Conservation (phyloP, 2,113 vertebrate species). For the Anthoscopus minutus region DNA sequence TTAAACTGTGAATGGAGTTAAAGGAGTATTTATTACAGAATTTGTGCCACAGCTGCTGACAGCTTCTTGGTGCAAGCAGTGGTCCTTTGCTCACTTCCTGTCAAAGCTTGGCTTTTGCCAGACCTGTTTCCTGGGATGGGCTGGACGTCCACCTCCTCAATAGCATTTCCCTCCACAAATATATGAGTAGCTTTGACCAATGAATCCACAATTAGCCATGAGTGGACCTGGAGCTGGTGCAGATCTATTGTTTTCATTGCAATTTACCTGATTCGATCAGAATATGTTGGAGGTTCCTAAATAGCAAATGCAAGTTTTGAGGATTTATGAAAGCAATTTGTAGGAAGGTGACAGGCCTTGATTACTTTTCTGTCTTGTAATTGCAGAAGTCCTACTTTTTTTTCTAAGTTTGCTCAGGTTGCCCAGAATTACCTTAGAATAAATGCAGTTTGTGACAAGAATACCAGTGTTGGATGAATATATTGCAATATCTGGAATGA, state of each 20-base stretch:
- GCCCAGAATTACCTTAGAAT: neutral
- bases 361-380: neutral
- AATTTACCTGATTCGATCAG: neutral
- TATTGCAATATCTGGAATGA: neutral
- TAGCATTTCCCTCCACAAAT: neutral
- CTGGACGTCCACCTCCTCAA: neutral
- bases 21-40: neutral
- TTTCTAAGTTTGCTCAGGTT: neutral
- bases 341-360: neutral
- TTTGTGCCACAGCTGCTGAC: neutral
- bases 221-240: neutral
- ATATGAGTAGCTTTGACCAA: neutral
- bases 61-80: neutral
- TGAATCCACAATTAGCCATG: neutral
- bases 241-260: neutral
- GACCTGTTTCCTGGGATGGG: neutral
- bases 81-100: neutral
- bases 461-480: neutral
- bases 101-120: neutral
- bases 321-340: neutral
- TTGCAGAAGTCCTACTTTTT: neutral
- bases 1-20: neutral
- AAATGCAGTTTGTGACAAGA: neutral
- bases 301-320: neutral
- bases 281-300: neutral